Conservation (phyloP, 2,113 vertebrate species). For the Oxyura jamaicensis region DNA sequence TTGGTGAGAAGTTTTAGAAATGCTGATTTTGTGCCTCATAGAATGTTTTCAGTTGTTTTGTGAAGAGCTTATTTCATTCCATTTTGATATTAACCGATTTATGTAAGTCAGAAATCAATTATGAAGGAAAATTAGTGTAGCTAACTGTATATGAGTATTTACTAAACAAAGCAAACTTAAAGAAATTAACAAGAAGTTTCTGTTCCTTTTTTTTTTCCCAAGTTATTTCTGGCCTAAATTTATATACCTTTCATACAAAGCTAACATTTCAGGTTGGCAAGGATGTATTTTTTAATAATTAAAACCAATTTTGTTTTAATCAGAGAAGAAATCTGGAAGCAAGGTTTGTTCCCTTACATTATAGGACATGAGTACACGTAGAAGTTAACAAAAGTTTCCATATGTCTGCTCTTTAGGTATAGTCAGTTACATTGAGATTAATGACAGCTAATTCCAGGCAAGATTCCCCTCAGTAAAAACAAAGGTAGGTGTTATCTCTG, state of each 20-base stretch:
- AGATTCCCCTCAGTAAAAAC: background rate
- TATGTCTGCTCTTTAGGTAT: background rate
- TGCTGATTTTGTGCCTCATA: background rate
- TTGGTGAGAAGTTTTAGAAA: background rate
- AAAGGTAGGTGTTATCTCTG: background rate
- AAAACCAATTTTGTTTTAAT: background rate
- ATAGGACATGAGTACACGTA: background rate
- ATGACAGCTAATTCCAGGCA: background rate
- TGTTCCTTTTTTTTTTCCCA: too few relatives aligned
- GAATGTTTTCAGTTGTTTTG: background rate
- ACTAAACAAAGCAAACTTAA: background rate
- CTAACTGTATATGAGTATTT: background rate
- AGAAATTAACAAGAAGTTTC: too few relatives aligned
- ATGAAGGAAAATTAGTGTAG: background rate
- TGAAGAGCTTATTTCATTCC: background rate
- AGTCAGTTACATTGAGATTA: background rate
- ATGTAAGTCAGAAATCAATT: background rate
- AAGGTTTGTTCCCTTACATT: background rate
- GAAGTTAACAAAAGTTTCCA: background rate
- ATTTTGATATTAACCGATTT: background rate
- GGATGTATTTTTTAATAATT: fast-evolving
- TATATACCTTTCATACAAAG: background rate
- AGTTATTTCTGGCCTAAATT: background rate
- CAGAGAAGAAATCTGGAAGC: background rate
- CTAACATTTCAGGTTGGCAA: background rate